Evolutionary conservation across 2,888 invertebrate species (phyloP), one percentile per base, ranked within the genome.

Genomic region (Minunthozetes semirufus): DNA sequence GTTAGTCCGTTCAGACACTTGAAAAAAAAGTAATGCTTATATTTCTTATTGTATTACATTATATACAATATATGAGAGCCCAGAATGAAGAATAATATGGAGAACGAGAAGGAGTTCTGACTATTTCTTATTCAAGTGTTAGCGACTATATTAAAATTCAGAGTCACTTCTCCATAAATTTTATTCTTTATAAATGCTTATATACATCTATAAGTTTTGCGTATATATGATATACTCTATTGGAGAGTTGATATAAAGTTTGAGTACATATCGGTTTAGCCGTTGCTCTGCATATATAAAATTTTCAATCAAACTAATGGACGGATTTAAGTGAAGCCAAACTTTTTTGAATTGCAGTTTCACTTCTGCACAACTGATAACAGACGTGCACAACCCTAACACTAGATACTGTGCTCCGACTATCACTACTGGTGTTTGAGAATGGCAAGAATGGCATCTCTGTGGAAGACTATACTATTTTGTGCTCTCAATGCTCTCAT

Each of bases 301-400:
- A 70, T 46, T 46, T 70, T 70, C 70, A 70, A 70, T 70, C 70
- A 46, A 70, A 70, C 70, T 70, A 70, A 70, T 70, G 70, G 59
- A 70, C 48, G 70, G 59, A 15, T 59, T 59, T 29, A 59, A 59
- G 59, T 27, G 59, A 59, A 29, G 15, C 9, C 50, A 50, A 59
- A 59, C 25, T 27, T 59, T 59, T 59, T 59, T 59, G 56, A 56
- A 56, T 56, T 56, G 56, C 56, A 50, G 50, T 50, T 50, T 19
- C 17, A 50, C 50, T 42, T 42, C 42, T 42, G 42, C 42, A 42
- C 42, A 42, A 50, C 50, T 50, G 50, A 50, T 50, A 50, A 50
- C 50, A 50, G 50, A 50, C 50, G 50, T 50, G 50, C 5, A 33
- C 4, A 11, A 8, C 48, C 48, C 13, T 3, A 48, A 48, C 48